Conservation (phyloP, 2,888 invertebrate genomes). For the Thereva nobilitata region DNA sequence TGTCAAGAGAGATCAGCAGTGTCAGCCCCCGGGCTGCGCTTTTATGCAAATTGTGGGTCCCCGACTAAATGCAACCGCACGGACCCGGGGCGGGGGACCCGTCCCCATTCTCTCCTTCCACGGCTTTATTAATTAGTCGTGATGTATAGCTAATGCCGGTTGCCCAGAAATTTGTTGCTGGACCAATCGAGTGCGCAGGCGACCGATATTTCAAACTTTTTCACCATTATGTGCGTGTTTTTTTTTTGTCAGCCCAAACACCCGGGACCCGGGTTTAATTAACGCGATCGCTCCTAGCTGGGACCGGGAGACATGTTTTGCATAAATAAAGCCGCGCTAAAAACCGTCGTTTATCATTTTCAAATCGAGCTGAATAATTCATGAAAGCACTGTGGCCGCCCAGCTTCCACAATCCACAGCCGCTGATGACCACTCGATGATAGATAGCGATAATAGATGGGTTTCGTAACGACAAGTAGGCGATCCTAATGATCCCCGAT, state of each 20-base stretch:
- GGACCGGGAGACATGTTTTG: slow-evolving; percentile 27
- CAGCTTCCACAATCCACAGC: slow-evolving; percentile 11
- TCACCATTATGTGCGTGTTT: neutral
- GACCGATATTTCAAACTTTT: slow-evolving; percentile 5
- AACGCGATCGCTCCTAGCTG: slow-evolving; percentile 14
- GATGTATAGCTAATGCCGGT: slow-evolving; percentile 39
- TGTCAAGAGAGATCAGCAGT: slow-evolving; percentile 14
- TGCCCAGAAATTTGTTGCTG: slow-evolving; percentile 29
- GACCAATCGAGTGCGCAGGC: slow-evolving; percentile 11
- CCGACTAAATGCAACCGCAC: no score
- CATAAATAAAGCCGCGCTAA: slow-evolving; percentile 24
- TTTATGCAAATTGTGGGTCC: slow-evolving; percentile 12
- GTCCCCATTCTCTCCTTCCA: neutral
- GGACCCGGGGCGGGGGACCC: neutral
- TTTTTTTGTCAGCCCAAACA: neutral
- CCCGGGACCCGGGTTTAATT: slow-evolving; percentile 23
- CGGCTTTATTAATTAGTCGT: slow-evolving; percentile 36
- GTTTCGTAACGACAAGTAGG: slow-evolving; percentile 39
- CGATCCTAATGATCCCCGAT: slow-evolving; percentile 36
- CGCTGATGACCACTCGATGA: slow-evolving; percentile 33
- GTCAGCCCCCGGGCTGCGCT: slow-evolving; percentile 3
- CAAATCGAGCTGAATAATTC: slow-evolving; percentile 23
- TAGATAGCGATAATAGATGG: slow-evolving; percentile 36
- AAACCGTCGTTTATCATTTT: slow-evolving; percentile 15
- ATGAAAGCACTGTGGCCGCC: slow-evolving; percentile 24